These are phyloP conservation scores for Dallia pectoralis DNA, from an alignment of 2,797 vertebrate species.

Conservation along the genomic window DNA sequence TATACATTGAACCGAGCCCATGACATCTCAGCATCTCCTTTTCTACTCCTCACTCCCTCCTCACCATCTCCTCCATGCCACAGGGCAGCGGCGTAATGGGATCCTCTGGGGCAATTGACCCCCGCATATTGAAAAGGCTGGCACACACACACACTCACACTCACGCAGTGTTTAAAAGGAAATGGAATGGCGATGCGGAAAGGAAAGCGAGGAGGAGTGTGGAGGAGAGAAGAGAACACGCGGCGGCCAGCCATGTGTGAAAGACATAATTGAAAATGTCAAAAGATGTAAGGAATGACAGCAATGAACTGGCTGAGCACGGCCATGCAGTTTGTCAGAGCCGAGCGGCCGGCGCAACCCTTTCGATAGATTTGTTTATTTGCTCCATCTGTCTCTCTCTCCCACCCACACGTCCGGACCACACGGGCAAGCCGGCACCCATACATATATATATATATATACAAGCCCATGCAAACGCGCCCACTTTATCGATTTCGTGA, in stretches of 20 bases:
- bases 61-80: not conserved
- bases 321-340: slow-evolving; percentile 58
- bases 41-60: not conserved
- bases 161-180: slow-evolving; percentile 61
- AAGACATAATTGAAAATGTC: slow-evolving; percentile 82
- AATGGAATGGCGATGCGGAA: slow-evolving; percentile 58
- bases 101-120: slow-evolving; percentile 65
- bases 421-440: not conserved
- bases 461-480: slow-evolving; percentile 11
- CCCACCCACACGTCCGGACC: not conserved
- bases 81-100: slow-evolving; percentile 59
- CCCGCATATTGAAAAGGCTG: slow-evolving; percentile 58
- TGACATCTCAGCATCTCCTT: slow-evolving; percentile 36
- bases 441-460: too few relatives aligned
- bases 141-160: slow-evolving; percentile 48
- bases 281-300: slow-evolving; percentile 78
- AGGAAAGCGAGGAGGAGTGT: slow-evolving; percentile 13
- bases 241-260: slow-evolving; percentile 70
- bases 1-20: slow-evolving; percentile 59
- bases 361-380: slow-evolving; percentile 37
- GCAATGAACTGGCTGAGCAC: slow-evolving; percentile 70
- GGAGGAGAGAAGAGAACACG: slow-evolving; percentile 46
- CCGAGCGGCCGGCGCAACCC: slow-evolving; percentile 44
- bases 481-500: not conserved
- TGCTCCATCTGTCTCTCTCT: slow-evolving; percentile 16